A percentile compares a stretch with the other conserved stretches of the same genome.
Evolutionary conservation across 2,888 invertebrate genomes (phyloP).

Genomic region (Dascillus cervinus): DNA sequence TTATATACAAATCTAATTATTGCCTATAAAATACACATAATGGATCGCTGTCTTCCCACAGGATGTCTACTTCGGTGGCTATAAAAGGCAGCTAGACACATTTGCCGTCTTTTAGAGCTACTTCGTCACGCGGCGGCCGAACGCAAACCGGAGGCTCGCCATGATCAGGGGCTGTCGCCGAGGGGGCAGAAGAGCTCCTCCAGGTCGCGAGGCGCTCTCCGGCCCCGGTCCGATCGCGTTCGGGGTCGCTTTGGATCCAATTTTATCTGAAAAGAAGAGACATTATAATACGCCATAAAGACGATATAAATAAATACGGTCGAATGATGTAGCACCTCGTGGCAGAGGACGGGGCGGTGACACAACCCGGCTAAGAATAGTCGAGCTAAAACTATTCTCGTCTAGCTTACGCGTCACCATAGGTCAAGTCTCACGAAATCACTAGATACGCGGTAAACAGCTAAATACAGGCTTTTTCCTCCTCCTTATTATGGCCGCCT

Average conservation of each 20-base stretch:
- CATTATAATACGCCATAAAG: constrained; percentile 1
- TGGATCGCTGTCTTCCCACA: constrained; percentile 14
- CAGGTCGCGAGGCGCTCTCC: constrained; percentile 36
- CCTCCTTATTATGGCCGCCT: too few species aligned
- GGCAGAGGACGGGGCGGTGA: constrained; percentile 21
- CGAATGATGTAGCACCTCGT: constrained; percentile 17
- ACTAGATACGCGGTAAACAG: constrained; percentile 15
- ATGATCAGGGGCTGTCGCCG: constrained; percentile 27
- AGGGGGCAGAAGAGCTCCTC: constrained; percentile 29
- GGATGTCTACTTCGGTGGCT: constrained; percentile 6
- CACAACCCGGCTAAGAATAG: constrained; percentile 26
- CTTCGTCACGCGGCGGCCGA: constrained; percentile 18
- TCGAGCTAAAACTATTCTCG: constrained; percentile 27
- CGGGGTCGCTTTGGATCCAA: constrained; percentile 14
- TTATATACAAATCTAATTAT: constrained; percentile 30
- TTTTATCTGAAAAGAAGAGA: constrained; percentile 15
- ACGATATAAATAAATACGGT: constrained; percentile 11
- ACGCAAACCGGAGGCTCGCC: constrained; percentile 26
- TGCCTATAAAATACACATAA: constrained; percentile 10
- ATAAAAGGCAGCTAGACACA: constrained; percentile 28
- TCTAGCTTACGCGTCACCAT: constrained; percentile 24
- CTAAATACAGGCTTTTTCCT: too few species aligned
- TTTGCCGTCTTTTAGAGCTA: constrained; percentile 16
- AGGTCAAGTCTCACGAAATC: constrained; percentile 27
- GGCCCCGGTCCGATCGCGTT: constrained; percentile 18